A percentile compares a stretch with the other conserved stretches of the same genome.
Conservation (phyloP, 2,888 invertebrate genomes). For the Hydroisotoma schaefferi region DNA sequence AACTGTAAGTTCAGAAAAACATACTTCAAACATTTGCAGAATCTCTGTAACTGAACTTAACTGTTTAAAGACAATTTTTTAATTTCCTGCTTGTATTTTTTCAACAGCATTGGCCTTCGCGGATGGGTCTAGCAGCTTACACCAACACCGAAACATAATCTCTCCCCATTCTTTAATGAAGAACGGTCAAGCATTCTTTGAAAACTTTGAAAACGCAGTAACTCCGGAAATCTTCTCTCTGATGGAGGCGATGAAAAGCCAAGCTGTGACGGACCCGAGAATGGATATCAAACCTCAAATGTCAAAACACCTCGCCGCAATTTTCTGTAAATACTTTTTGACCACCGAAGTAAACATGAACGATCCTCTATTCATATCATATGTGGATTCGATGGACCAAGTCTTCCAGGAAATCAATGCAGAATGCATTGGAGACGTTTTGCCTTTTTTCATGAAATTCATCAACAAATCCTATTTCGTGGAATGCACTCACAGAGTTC, state of each 20-base stretch:
- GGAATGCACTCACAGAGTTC: constrained; percentile 64
- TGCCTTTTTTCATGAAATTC: constrained; percentile 75
- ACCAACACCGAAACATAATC: constrained; percentile 50
- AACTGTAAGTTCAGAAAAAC: constrained; percentile 66
- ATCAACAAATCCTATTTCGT: constrained; percentile 66
- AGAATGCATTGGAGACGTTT: constrained; percentile 78
- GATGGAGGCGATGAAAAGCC: constrained; percentile 29
- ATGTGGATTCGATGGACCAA: constrained; percentile 69
- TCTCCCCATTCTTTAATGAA: constrained; percentile 49
- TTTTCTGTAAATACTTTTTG: constrained; percentile 83
- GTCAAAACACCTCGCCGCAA: constrained; percentile 71
- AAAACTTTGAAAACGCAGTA: constrained; percentile 47
- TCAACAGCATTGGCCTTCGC: constrained; percentile 51
- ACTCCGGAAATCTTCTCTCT: constrained; percentile 45
- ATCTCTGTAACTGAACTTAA: background rate
- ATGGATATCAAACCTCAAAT: constrained; percentile 57
- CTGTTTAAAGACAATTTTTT: constrained; percentile 1
- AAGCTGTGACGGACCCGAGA: background rate
- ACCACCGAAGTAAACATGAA: constrained; percentile 68
- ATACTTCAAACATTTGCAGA: background rate
- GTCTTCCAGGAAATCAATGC: constrained; percentile 69
- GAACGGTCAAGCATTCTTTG: constrained; percentile 41
- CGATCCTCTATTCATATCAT: constrained; percentile 64
- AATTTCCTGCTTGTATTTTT: constrained; percentile 10
- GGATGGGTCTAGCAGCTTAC: constrained; percentile 51